Evolutionary conservation across 2,113 vertebrate genomes (phyloP), one percentile per base, ranked within the genome.

Genomic region (Pundamilia nyererei): DNA sequence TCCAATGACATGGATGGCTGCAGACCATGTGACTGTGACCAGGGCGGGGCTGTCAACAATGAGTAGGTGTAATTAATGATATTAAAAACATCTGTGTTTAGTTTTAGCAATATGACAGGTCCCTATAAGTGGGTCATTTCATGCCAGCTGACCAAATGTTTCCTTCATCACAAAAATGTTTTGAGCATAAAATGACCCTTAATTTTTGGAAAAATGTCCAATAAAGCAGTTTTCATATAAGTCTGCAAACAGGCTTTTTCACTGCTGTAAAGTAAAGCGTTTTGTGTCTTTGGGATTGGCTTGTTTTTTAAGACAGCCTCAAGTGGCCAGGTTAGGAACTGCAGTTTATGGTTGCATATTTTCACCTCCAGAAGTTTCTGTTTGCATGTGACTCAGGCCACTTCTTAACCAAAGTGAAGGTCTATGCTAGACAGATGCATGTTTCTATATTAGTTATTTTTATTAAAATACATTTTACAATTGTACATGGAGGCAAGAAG

Each of bases 1-100:
- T 98, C 97, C 93, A 97, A 98, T 1, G 97, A 98, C 94, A 96
- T 99, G 96, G 98, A 99, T 12, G 99, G 99, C 38, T 99, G 99
- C 93, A 97, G 97, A 82, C 95, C 98, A 0, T 99, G 99, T 35
- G 98, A 99, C 94, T 99, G 99, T 1, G 98, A 99, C 92, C 92
- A 95, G 53, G 99, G 99, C 3, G 98, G 98, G 45, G 97, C 99
- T 0, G 56, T 98, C 26, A 93, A 97, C 93, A 98, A 98, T 81
- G 96, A 97, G 99, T 89, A 79, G 55, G 83, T 75, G 31, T 26
- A 47, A 29, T 19, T 56, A 49, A 77, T 12, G 6, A 9, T 26
- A 24, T 13, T 40, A 51, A 75, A 47, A 70, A 70, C 79, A 81
- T n/a, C 47, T 55, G 62, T 0, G 2, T 65, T 65, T 2, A 42